Base-by-base conservation (phyloP, 2,113 vertebrate species). In the Eubucco bourcierii region DNA sequence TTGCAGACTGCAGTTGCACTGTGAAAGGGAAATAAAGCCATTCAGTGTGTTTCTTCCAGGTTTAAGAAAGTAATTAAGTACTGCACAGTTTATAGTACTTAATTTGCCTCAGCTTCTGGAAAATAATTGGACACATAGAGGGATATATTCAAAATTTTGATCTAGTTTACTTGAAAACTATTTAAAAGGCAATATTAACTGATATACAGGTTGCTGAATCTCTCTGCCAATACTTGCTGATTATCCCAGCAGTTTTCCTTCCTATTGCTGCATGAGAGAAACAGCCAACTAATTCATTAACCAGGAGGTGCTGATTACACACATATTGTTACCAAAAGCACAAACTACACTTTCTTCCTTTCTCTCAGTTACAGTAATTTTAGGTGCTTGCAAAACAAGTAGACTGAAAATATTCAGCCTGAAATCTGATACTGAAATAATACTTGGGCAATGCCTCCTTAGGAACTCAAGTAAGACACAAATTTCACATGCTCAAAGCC, bases 201-300 rank as follows among this genome's bases (percentile, higher is more conserved):
- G 18, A 94, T 91, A 90, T 12, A 93, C 71, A 91, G 12, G 3
- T 67, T 78, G 47, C 80, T 68, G 72, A 96, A 89, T 92, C 73
- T 53, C 29, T 88, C 91, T 90, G 82, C 84, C 93, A 96, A 87
- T 80, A 80, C 87, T 90, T 67, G 65, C 93, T 92, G 90, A 94
- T 96, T 96, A 95, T 95, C 95, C 73, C 95, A 95, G 95, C 92
- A 95, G 95, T 89, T 67, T 60, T 87, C 91, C 79, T 60, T 85
- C 33, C 72, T 85, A 64, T 23, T 74, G 87, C 82, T 74, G 50
- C 50, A 82, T 39, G 75, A 90, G 93, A 91, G 95, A 96, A 96
- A 92, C 72, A 93, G 91, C 90, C 93, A 96, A 90, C 94, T 95
- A 96, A 94, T 92, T 93, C 94, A 94, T 93, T 94, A 95, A 91